Conservation (phyloP, 30 jellyfish, hydroid and myxozoan genomes). For the Morbakka virulenta region DNA sequence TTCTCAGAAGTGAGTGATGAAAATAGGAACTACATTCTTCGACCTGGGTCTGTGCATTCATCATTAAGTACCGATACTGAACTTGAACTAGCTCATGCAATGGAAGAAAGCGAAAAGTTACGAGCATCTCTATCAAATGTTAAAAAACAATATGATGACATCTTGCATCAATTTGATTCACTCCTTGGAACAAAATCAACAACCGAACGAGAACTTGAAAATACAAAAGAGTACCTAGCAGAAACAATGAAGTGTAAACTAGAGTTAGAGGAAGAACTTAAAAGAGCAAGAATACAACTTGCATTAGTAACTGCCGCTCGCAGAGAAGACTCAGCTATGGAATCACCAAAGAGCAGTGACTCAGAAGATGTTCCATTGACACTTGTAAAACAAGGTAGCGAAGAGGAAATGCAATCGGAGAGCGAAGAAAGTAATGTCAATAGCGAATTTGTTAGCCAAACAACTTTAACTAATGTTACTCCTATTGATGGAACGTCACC, state of each 20-base stretch:
- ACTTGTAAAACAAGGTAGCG: neutral
- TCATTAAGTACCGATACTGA: constrained; percentile 53
- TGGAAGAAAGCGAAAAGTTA: constrained; percentile 51
- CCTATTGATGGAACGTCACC: neutral
- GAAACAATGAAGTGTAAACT: constrained; percentile 64
- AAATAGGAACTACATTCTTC: neutral
- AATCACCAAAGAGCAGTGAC: constrained; percentile 43
- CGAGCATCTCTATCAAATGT: constrained; percentile 46
- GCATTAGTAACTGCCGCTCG: constrained; percentile 57
- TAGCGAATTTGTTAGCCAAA: constrained; percentile 3
- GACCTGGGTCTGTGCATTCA: constrained; percentile 10
- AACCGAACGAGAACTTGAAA: constrained; percentile 27
- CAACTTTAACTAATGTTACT: constrained; percentile 51
- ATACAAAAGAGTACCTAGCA: constrained; percentile 46
- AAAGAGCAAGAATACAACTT: constrained; percentile 65
- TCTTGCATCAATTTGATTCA: constrained; percentile 56
- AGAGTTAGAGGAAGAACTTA: constrained; percentile 69
- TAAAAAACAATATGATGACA: constrained; percentile 55
- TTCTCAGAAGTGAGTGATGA: neutral
- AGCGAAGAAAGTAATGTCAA: constrained; percentile 4
- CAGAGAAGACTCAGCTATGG: constrained; percentile 23
- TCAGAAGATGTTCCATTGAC: constrained; percentile 51
- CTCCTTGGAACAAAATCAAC: constrained; percentile 28
- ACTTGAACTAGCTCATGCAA: constrained; percentile 39
- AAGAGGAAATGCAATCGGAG: neutral